Percentiles rank a stretch among this genome's conserved stretches.
These are phyloP conservation scores for Apamea sordens DNA, from an alignment of 2,888 invertebrate genomes.

Conservation along the genomic window DNA sequence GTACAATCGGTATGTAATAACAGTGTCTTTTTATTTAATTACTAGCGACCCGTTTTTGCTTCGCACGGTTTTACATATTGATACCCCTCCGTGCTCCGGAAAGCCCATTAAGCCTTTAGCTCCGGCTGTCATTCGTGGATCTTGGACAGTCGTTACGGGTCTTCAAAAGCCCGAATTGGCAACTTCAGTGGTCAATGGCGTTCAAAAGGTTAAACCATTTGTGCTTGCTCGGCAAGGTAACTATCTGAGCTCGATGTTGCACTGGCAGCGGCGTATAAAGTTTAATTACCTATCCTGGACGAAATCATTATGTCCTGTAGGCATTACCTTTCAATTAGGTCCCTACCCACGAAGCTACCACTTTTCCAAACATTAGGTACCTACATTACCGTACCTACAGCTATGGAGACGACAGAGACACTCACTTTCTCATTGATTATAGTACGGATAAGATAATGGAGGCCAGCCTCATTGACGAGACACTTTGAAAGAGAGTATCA, in stretches of 20 bases:
- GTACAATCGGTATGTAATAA: constrained; percentile 12
- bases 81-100: background rate
- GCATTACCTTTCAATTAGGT: background rate
- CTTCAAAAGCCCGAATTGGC: no score
- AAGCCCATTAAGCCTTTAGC: background rate
- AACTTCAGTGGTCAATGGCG: no score
- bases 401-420: background rate
- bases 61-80: background rate
- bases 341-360: background rate
- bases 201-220: no score
- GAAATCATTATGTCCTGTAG: background rate
- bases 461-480: constrained; percentile 33
- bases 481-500: constrained; percentile 48
- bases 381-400: background rate
- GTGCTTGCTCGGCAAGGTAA: background rate
- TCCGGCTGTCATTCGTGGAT: background rate
- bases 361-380: background rate
- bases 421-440: constrained; percentile 19
- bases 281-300: background rate
- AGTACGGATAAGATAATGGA: constrained; percentile 17
- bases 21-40: constrained; percentile 11
- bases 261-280: background rate
- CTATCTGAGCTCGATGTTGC: background rate
- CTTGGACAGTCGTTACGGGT: background rate
- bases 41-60: background rate